Percentiles rank a stretch among this genome's conserved stretches.
phyloP scores from a whole-genome alignment of 2,797 vertebrate species.

The Lycodopsis pacificus region DNA sequence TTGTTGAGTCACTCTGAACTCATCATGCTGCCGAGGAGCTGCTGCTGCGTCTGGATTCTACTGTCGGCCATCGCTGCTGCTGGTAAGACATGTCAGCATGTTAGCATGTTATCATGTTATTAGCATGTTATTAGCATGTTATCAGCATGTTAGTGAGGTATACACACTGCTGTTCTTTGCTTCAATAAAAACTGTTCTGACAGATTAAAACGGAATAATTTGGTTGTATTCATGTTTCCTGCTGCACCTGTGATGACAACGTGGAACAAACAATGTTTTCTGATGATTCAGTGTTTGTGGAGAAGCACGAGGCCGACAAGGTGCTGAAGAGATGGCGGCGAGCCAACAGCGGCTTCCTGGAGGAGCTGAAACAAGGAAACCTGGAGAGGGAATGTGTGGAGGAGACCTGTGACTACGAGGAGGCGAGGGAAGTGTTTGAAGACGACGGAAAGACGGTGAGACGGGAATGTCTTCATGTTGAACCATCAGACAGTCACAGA shows the following conservation, averaged over 20 bases:
- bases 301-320: conserved; percentile 46
- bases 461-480: no score
- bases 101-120: no score
- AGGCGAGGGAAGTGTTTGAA: conserved; percentile 88
- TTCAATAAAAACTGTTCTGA: no score
- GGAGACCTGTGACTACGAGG: conserved; percentile 88
- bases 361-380: conserved; percentile 85
- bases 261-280: no score
- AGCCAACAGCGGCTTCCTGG: conserved; percentile 81
- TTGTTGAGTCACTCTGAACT: neutral
- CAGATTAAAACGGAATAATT: no score
- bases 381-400: conserved; percentile 88
- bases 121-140: no score
- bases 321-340: conserved; percentile 70
- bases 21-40: conserved; percentile 60
- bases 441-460: conserved; percentile 78
- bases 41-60: conserved; percentile 39
- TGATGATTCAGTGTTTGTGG: conserved; percentile 59
- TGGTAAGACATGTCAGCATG: conserved; percentile 33
- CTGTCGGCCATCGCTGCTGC: conserved; percentile 20
- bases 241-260: no score
- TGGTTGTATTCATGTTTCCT: no score
- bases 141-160: no score
- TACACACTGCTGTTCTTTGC: no score
- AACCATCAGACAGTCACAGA: no score